Conservation (phyloP, 2,113 vertebrate species). For the Tragelaphus scriptus region DNA sequence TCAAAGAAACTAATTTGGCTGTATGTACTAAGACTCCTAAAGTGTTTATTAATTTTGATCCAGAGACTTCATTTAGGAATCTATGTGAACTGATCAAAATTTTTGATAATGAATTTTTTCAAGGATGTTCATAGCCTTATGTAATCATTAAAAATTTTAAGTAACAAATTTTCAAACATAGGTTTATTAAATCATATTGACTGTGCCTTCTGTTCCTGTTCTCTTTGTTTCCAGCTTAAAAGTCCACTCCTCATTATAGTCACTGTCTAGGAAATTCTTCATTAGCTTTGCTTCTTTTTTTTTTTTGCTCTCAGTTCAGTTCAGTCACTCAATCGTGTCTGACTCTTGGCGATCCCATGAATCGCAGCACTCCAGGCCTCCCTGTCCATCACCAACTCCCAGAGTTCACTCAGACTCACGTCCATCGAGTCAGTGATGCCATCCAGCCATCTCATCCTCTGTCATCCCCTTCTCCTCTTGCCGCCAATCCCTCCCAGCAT, state of each 20-base stretch:
- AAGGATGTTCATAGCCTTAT: background rate
- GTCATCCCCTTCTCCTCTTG: too few species aligned
- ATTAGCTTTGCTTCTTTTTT: background rate
- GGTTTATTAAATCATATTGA: background rate
- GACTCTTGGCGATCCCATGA: too few species aligned
- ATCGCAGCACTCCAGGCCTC: too few species aligned
- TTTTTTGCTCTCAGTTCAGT: background rate
- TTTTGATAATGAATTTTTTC: background rate
- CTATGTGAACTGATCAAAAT: background rate
- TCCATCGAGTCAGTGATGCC: too few species aligned
- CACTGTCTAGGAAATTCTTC: background rate
- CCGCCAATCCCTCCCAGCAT: too few species aligned
- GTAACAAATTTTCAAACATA: background rate
- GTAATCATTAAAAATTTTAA: background rate
- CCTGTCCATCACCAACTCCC: too few species aligned
- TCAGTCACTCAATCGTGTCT: too few species aligned
- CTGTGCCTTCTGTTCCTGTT: background rate
- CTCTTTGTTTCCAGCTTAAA: background rate
- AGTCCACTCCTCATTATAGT: background rate
- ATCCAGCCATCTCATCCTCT: too few species aligned
- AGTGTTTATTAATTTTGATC: slow-evolving; percentile 1
- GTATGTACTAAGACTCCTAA: background rate
- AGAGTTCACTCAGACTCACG: too few species aligned
- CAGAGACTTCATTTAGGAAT: background rate
- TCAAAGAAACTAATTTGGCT: background rate